Evolutionary conservation across 2,113 vertebrate genomes (phyloP).

Genomic region (Ciconia maguari): DNA sequence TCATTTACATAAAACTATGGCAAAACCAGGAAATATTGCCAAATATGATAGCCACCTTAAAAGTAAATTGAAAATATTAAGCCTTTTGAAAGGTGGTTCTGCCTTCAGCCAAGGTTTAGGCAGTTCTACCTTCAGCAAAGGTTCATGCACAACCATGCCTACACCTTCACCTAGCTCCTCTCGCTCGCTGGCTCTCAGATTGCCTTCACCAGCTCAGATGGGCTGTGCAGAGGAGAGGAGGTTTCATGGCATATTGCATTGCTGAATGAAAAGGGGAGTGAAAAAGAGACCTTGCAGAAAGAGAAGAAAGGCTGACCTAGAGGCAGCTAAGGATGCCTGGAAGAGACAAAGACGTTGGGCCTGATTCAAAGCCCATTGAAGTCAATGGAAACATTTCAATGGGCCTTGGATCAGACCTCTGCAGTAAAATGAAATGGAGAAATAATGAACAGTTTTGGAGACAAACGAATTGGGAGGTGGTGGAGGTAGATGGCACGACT

Average conservation of each 20-base stretch:
- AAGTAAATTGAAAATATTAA: not conserved
- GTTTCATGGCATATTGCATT: not conserved
- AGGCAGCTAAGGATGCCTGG: not conserved
- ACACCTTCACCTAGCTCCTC: not conserved
- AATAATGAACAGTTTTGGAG: not conserved
- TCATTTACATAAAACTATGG: not conserved
- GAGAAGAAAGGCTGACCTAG: not conserved
- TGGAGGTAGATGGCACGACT: not conserved
- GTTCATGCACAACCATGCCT: rapidly evolving
- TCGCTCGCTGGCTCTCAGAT: rapidly evolving
- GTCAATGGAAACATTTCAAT: not conserved
- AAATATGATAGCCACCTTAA: not conserved
- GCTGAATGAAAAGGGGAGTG: not conserved
- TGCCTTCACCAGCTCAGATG: rapidly evolving
- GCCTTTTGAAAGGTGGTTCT: not conserved
- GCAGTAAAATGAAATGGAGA: not conserved
- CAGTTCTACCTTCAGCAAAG: not conserved
- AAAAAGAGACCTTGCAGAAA: not conserved
- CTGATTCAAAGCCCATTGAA: constrained; percentile 23
- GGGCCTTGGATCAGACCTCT: not conserved
- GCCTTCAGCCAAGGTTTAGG: not conserved
- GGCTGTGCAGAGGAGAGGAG: not conserved
- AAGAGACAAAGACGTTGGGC: not conserved
- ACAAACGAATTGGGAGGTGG: not conserved
- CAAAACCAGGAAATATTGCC: not conserved